Conservation (phyloP, 2,113 vertebrate genomes). For the Cololabis saira region DNA sequence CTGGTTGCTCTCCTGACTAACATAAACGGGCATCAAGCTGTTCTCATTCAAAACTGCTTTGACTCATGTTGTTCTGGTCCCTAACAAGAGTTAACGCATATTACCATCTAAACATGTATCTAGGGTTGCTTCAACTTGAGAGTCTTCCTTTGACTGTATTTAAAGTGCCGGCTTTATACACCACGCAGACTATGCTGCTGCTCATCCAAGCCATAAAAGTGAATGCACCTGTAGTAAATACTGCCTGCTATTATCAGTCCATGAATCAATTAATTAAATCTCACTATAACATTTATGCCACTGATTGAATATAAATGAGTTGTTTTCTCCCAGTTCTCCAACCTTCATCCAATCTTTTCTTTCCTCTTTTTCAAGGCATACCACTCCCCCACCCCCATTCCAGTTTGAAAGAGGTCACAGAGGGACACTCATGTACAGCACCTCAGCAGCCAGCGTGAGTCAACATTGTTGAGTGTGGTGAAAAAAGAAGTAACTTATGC, state of each 20-base stretch:
- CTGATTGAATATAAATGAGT: slow-evolving; percentile 56
- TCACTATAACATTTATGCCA: slow-evolving; percentile 73
- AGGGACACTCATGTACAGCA: slow-evolving; percentile 46
- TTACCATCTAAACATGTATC: too few relatives aligned
- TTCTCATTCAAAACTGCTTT: too few relatives aligned
- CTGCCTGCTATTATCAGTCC: slow-evolving; percentile 62
- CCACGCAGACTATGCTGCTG: slow-evolving; percentile 61
- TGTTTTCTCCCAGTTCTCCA: slow-evolving; percentile 50
- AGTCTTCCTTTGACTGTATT: neutral
- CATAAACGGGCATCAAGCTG: too few relatives aligned
- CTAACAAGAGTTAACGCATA: too few relatives aligned
- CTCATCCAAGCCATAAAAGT: slow-evolving; percentile 48
- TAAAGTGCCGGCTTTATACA: slow-evolving; percentile 5
- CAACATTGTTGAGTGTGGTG: slow-evolving; percentile 53
- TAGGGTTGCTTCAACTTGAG: too few relatives aligned
- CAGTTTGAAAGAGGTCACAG: slow-evolving; percentile 45
- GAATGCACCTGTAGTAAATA: slow-evolving; percentile 70
- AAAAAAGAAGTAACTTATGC: slow-evolving; percentile 52
- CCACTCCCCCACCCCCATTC: slow-evolving; percentile 24
- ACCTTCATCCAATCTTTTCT: slow-evolving; percentile 8
- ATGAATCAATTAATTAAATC: slow-evolving; percentile 77
- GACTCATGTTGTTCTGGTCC: too few relatives aligned
- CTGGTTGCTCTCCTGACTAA: too few relatives aligned
- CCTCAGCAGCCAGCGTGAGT: slow-evolving; percentile 52
- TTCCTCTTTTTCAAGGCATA: slow-evolving; percentile 17